Evolutionary conservation across 2,113 vertebrate genomes (phyloP), one percentile per base, ranked within the genome.

Genomic region (Coptodon bakossiorum): DNA sequence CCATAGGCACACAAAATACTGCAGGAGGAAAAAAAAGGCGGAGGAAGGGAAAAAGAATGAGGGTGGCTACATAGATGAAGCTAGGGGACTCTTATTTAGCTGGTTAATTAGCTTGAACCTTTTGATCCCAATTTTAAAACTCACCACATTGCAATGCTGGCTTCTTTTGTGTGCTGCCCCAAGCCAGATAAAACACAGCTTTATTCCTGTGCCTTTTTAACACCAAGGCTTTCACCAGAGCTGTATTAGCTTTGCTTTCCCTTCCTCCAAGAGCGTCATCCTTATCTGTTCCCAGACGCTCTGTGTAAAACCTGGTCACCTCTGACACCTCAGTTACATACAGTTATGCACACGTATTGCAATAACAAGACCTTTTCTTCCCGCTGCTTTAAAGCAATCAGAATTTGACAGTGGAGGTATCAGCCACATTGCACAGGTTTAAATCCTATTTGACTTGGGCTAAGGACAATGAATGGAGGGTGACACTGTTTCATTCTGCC

Each of bases 121-220:
- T 97, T 96, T 96, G 95, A 96, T 96, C 96, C 95, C 94, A 95
- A 96, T 96, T 96, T 96, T 93, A 95, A 96, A 95, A 95, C 93
- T 92, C 91, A 76, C 89, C 94, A 92, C 83, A 88, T 94, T 90
- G 94, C 94, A 85, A 71, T 63, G 83, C 92, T 88, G 85, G 73
- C 86, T 85, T 92, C 93, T 94, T 94, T 96, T 95, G 95, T 95
- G 92, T 56, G 86, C 91, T 91, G 93, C 94, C 89, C 91, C 80
- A 53, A 96, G 94, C 92, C 68, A 93, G 95, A 96, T 94, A 95
- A 95, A 96, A 90, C 83, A 48, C 66, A 82, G 93, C 95, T 94
- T 93, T 89, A 89, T 93, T 94, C 86, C 81, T 63, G 81, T 68
- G 90, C 91, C 90, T 95, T 95, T 95, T 89, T 93, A 93, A 94